Base-by-base conservation (phyloP, 1,140 invertebrate genomes). In the Palaemon carinicauda region DNA sequence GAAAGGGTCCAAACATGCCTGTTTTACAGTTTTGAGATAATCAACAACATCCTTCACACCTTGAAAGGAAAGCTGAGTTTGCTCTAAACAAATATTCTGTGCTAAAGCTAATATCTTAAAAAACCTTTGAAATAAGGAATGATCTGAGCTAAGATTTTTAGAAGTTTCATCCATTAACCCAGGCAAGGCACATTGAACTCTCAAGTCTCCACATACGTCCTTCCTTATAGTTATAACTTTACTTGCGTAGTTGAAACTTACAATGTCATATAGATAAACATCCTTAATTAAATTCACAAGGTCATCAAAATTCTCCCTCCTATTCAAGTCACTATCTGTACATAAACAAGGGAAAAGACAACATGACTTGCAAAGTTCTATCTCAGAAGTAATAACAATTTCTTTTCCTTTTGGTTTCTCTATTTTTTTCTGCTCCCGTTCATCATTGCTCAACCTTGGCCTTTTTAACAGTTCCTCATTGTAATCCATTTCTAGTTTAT, bases 341-440 rank as follows among this genome's bases (percentile, higher is more conserved):
- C 81, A 82, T n/a, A 14, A 1, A 29, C 81, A 82, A 31, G 81
- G 71, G 4, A 82, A 69, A 14, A 3, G 27, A 27, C 3, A 9
- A 33, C 81, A 82, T 4, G 21, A 15, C 24, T 1, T n/a, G 21
- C 81, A 82, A 15, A 82, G 50, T 9, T 24, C 14, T 19, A 33
- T 15, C 21, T 54, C 71, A 17, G 50, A 74, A 24, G 81, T 75
- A 31, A 82, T 82, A 29, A 82, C 75, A 19, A 82, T 29, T 74
- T 82, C 81, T 29, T 82, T 74, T 19, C 81, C 81, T 12, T 31
- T 1, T 21, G 81, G 81, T 31, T 82, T 82, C 21, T 82, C 21
- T n/a, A n/a, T 29, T 10, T 65, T 24, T 52, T 29, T 74, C 27
- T 41, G 4, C 4, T n/a, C 3, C 19, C 81, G 51, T 24, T 74